Conservation (phyloP, 2,888 invertebrate species). For the Drosophila silvestris region DNA sequence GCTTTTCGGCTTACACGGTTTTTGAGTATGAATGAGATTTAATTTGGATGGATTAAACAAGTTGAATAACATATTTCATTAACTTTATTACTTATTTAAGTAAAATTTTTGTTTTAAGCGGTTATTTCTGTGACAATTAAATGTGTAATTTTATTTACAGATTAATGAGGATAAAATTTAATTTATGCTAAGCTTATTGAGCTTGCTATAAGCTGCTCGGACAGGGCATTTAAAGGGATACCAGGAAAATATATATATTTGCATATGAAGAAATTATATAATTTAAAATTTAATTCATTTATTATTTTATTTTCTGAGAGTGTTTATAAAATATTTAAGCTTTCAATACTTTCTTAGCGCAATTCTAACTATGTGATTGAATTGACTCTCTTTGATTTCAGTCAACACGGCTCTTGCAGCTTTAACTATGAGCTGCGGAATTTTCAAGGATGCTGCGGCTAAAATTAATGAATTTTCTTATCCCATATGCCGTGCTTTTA, state of each 20-base stretch:
- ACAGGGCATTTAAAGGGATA: neutral
- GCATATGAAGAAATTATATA: neutral
- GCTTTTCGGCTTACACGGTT: neutral
- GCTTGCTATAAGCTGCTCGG: neutral
- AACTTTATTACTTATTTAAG: neutral
- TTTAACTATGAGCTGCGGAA: constrained; percentile 33
- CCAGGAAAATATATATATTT: neutral
- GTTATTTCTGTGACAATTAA: neutral
- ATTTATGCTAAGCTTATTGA: neutral
- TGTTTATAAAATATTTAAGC: neutral
- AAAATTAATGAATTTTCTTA: constrained; percentile 23
- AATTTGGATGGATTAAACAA: neutral
- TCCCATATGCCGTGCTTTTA: constrained; percentile 17
- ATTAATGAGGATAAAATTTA: neutral
- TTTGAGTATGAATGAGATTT: neutral
- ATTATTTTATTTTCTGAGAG: neutral
- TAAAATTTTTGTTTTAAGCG: neutral
- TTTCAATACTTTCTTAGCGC: too few relatives aligned
- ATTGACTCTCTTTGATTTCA: constrained; percentile 17
- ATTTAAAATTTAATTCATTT: neutral
- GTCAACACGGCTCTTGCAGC: neutral
- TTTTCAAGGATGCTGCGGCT: constrained; percentile 37
- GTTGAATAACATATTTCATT: neutral
- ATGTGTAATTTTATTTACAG: neutral
- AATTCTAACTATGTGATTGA: neutral